phyloP scores from a whole-genome alignment of 2,888 invertebrate species.

The Rhagium mordax region DNA sequence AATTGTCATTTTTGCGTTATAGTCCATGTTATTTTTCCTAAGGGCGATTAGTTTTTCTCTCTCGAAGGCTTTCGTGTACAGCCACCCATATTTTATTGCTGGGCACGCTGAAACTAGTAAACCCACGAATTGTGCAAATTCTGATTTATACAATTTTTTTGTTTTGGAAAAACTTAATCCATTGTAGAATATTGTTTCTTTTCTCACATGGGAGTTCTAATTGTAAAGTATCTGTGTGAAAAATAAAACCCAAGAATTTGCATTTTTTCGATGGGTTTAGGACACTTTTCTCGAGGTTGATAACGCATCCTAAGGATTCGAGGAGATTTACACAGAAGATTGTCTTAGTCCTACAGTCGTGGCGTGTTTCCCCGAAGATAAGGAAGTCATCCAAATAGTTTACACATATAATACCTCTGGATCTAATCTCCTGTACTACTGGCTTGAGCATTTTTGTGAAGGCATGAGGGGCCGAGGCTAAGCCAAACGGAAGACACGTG shows the following conservation, averaged over 20 bases:
- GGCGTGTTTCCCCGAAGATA: not conserved
- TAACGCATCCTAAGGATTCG: not conserved
- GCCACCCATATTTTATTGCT: not conserved
- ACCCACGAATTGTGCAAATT: too few relatives aligned
- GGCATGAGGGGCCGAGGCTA: not conserved
- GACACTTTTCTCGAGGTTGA: not conserved
- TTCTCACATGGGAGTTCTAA: not conserved
- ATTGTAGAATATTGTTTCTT: not conserved
- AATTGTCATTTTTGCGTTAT: not conserved
- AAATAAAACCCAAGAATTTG: not conserved
- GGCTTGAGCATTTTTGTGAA: not conserved
- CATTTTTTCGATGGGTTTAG: not conserved
- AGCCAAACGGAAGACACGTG: constrained; percentile 4
- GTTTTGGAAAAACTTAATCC: too few relatives aligned
- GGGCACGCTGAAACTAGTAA: not conserved
- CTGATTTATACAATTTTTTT: too few relatives aligned
- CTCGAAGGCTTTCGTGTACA: not conserved
- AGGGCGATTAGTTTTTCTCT: not conserved
- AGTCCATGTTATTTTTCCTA: not conserved
- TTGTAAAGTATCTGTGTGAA: not conserved
- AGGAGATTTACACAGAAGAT: not conserved
- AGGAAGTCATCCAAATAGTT: not conserved
- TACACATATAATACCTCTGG: too few relatives aligned
- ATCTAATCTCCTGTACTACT: not conserved
- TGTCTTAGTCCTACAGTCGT: not conserved